Evolutionary conservation across 2,888 invertebrate species (phyloP).

Genomic region (Watsonalla cultraria): DNA sequence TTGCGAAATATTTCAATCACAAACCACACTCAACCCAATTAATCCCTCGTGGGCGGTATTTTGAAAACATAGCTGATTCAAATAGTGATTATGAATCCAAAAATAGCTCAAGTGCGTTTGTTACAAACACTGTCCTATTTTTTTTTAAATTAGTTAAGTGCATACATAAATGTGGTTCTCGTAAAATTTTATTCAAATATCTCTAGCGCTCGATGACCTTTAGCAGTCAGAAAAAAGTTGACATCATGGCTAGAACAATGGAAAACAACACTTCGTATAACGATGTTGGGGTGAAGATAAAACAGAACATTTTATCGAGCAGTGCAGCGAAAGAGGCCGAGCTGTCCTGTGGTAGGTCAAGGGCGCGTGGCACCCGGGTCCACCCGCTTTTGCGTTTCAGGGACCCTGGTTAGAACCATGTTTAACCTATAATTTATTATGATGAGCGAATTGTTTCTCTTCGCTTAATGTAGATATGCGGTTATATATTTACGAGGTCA

Average conservation of each 20-base stretch:
- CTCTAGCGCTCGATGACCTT: background rate
- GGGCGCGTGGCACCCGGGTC: slow-evolving; percentile 47
- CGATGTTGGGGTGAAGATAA: background rate
- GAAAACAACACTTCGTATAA: background rate
- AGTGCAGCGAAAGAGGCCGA: slow-evolving; percentile 32
- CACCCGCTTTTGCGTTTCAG: slow-evolving; percentile 27
- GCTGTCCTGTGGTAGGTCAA: slow-evolving; percentile 40
- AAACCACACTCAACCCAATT: slow-evolving; percentile 15
- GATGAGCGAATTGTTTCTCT: no score
- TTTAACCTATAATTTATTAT: no score
- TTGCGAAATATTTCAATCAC: slow-evolving; percentile 13
- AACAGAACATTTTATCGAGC: slow-evolving; percentile 20
- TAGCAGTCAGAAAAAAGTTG: background rate
- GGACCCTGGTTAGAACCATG: slow-evolving; percentile 4
- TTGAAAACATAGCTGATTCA: slow-evolving; percentile 14
- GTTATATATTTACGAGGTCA: no score
- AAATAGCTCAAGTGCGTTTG: slow-evolving; percentile 26
- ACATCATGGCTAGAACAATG: background rate
- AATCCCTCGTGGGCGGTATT: slow-evolving; percentile 18
- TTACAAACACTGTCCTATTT: slow-evolving; percentile 25
- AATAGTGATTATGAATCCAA: slow-evolving; percentile 14
- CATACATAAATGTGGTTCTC: background rate
- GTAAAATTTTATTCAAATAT: background rate
- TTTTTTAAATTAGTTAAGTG: slow-evolving; percentile 7
- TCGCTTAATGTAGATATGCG: no score